Evolutionary conservation across 2,888 invertebrate species (phyloP).

Genomic region (Rhynchonema sp.): DNA sequence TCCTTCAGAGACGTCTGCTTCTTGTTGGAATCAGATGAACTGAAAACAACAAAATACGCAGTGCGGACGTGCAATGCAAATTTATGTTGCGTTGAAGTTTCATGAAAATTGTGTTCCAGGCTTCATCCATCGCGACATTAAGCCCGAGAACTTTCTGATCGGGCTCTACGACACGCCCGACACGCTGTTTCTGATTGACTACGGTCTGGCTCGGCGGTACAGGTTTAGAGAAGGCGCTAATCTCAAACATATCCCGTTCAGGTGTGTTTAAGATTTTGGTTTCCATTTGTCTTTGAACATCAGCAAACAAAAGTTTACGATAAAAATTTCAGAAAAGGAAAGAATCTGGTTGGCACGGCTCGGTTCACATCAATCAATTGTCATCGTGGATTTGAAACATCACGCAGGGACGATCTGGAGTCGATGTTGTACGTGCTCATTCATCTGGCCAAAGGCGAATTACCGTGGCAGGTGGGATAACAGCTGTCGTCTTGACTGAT

Average conservation of each 20-base stretch:
- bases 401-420: slow-evolving; percentile 16
- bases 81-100: no score
- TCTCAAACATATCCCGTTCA: slow-evolving; percentile 1
- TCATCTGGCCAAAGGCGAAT: slow-evolving; percentile 13
- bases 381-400: slow-evolving; percentile 14
- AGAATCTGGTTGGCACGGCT: slow-evolving; percentile 14
- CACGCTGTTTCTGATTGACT: slow-evolving; percentile 16
- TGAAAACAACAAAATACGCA: no score
- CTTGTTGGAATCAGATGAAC: no score
- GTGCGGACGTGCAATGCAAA: no score
- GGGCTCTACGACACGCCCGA: slow-evolving; percentile 10
- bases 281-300: no score
- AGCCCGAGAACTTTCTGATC: slow-evolving; percentile 17
- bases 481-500: no score
- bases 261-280: no score
- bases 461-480: slow-evolving; percentile 14
- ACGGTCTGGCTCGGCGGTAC: slow-evolving; percentile 16
- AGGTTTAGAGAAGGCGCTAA: slow-evolving; percentile 11
- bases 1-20: no score
- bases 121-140: slow-evolving; percentile 21
- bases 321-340: no score
- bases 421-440: slow-evolving; percentile 16
- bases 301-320: no score
- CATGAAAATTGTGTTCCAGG: slow-evolving; percentile 11
- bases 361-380: slow-evolving; percentile 17